These are phyloP conservation scores for Leontocebus nigricollis DNA, from an alignment of 2,797 vertebrate genomes.

Conservation along the genomic window DNA sequence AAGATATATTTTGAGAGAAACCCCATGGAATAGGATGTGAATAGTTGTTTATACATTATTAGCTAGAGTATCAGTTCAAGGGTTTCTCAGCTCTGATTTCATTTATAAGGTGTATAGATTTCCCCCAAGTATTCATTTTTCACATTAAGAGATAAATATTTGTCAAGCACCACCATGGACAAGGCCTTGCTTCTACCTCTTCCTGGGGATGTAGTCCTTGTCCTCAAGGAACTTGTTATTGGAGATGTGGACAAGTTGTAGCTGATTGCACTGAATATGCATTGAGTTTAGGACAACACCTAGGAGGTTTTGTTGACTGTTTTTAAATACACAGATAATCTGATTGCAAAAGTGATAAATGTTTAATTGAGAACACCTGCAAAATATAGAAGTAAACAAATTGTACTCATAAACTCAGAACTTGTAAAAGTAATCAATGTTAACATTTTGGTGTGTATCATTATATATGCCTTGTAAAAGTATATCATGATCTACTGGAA, in stretches of 20 bases:
- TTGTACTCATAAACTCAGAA: background rate
- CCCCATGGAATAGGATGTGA: background rate
- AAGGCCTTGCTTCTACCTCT: background rate
- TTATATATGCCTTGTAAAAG: background rate
- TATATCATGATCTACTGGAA: background rate
- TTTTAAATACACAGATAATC: background rate
- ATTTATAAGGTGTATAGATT: background rate
- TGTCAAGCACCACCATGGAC: background rate
- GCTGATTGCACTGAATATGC: background rate
- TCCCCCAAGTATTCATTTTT: background rate
- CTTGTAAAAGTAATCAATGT: background rate
- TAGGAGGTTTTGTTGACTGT: background rate
- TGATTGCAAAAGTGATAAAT: background rate
- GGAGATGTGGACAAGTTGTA: background rate
- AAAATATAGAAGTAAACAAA: slow-evolving; percentile 13
- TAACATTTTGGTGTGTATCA: background rate
- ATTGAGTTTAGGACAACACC: background rate
- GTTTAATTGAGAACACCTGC: slow-evolving; percentile 9
- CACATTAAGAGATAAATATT: background rate
- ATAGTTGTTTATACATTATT: background rate
- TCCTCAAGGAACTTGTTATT: background rate
- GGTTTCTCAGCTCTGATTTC: background rate
- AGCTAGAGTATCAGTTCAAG: background rate
- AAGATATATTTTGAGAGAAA: background rate
- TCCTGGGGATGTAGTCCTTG: too few relatives aligned